These are phyloP conservation scores for Smutsia temminckii DNA, from an alignment of 2,797 vertebrate species.

Conservation along the genomic window DNA sequence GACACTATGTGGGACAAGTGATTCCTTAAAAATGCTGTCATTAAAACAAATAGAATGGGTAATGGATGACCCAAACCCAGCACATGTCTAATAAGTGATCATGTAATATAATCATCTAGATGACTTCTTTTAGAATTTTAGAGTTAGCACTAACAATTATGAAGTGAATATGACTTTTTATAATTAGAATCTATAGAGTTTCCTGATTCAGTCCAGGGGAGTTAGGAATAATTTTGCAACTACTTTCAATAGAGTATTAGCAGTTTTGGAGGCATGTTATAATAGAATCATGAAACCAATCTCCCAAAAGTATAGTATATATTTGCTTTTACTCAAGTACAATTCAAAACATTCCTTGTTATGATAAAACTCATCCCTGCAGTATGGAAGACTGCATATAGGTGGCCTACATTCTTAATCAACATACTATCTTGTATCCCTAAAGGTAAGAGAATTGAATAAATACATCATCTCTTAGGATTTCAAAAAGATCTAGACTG, in stretches of 20 bases:
- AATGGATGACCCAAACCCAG: not conserved
- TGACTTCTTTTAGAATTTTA: conserved; percentile 27
- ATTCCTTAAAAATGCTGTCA: not conserved
- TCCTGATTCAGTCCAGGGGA: not conserved
- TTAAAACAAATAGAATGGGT: not conserved
- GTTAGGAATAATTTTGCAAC: not conserved
- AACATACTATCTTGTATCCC: not conserved
- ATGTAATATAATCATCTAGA: not conserved
- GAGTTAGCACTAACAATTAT: not conserved
- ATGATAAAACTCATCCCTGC: not conserved
- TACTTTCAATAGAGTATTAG: not conserved
- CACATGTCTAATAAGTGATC: not conserved
- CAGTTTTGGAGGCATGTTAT: not conserved
- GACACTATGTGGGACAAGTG: not conserved
- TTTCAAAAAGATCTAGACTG: not conserved
- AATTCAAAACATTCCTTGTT: not conserved
- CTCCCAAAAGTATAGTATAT: not conserved
- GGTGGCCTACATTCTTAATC: not conserved
- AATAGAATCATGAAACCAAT: not conserved
- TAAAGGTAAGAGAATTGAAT: not conserved
- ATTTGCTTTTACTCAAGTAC: not conserved
- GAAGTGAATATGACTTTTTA: not conserved
- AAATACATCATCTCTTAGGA: not conserved
- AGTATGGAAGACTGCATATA: not conserved
- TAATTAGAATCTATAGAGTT: not conserved